Evolutionary conservation across 2,888 invertebrate species (phyloP).

Genomic region (Polydrusus cervinus): DNA sequence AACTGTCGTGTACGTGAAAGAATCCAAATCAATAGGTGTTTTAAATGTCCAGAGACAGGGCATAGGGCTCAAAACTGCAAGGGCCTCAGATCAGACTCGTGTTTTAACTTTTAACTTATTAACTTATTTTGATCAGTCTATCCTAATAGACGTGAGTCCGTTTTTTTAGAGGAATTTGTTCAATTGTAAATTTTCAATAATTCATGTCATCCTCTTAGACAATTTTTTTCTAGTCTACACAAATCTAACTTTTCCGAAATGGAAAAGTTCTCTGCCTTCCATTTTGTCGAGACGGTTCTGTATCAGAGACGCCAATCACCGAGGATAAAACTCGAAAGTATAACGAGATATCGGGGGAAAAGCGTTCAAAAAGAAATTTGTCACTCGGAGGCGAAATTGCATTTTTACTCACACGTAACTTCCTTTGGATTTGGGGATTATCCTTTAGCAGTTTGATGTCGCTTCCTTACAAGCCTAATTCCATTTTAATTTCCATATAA

Average conservation of each 20-base stretch:
- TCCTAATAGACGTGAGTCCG: too few species aligned
- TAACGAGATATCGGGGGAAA: slow-evolving; percentile 54
- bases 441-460: slow-evolving; percentile 54
- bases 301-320: slow-evolving; percentile 48
- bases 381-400: slow-evolving; percentile 54
- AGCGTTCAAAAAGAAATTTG: slow-evolving; percentile 56
- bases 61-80: too few species aligned
- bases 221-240: background rate
- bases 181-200: background rate
- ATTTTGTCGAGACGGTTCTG: slow-evolving; percentile 42
- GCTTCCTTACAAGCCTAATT: slow-evolving; percentile 51
- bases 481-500: slow-evolving; percentile 54
- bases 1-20: too few species aligned
- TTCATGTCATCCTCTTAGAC: background rate
- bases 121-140: too few species aligned
- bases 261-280: slow-evolving; percentile 13
- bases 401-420: slow-evolving; percentile 56
- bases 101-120: too few species aligned
- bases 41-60: too few species aligned
- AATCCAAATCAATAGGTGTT: too few species aligned
- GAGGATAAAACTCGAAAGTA: slow-evolving; percentile 48
- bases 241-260: slow-evolving; percentile 8
- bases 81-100: too few species aligned
- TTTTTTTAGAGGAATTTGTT: too few species aligned
- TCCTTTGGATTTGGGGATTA: slow-evolving; percentile 51